Conservation (phyloP, 2,113 vertebrate species). For the Grallaria varia region DNA sequence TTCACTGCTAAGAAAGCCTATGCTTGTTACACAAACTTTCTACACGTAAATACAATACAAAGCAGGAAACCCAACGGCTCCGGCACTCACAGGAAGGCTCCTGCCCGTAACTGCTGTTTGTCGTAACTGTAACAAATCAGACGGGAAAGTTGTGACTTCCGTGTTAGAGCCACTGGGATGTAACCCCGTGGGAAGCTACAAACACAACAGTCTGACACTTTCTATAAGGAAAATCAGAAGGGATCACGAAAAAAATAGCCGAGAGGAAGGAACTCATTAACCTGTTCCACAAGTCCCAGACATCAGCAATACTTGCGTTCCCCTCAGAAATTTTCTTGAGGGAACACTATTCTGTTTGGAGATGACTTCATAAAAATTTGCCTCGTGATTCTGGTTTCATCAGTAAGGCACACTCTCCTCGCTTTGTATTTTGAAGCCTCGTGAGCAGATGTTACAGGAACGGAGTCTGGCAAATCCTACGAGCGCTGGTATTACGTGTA, state of each 20-base stretch:
- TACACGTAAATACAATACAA: not conserved
- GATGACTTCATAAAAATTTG: not conserved
- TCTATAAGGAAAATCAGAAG: not conserved
- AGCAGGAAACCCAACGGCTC: not conserved
- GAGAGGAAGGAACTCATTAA: not conserved
- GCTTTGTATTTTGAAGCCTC: not conserved
- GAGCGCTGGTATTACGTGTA: accelerated
- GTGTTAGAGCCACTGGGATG: not conserved
- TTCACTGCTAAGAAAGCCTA: not conserved
- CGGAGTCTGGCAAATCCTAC: not conserved
- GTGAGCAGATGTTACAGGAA: not conserved
- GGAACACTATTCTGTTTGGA: not conserved
- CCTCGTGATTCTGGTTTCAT: not conserved
- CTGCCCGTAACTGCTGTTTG: not conserved
- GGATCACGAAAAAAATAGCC: not conserved
- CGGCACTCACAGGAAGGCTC: not conserved
- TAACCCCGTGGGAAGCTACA: not conserved
- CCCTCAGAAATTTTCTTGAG: not conserved
- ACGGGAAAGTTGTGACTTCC: not conserved
- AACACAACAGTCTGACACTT: accelerated
- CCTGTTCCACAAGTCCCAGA: not conserved
- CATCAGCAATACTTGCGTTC: not conserved
- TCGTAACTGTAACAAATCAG: not conserved
- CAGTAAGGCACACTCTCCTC: not conserved
- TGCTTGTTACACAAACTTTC: not conserved